Evolutionary conservation across 2,888 invertebrate genomes (phyloP), one percentile per base, ranked within the genome.

Genomic region (Parnassius orleans): DNA sequence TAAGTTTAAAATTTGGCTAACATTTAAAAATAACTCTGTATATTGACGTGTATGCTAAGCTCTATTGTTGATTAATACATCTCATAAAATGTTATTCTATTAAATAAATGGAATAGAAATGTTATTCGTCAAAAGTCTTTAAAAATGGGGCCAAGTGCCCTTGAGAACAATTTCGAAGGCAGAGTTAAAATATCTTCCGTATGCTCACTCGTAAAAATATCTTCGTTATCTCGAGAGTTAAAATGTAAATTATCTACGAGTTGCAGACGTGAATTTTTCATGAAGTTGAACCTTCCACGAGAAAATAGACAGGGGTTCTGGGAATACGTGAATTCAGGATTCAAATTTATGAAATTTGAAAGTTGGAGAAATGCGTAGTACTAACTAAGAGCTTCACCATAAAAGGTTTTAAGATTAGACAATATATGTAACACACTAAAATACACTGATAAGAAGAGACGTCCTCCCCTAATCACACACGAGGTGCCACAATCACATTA

Each of bases 181-280:
- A 15, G 33, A 41, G 41, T 59, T 15, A 59, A 53, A 46, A 46
- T 47, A 46, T 12, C 46, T 33, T 53, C 46, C 47, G 41, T 11
- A 3, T 24, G 44, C 53, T 46, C 53, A 47, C 54, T 54, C 41
- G 53, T 54, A 24, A 48, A 60, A 54, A 54, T 54, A 54, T 54
- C 53, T 46, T n/a, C 50, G 41, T 48, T 54, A 60, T 43, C 54
- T 48, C 53, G 5, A 11, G 24, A 3, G 60, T 48, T 48, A 54
- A 54, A 60, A 60, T 60, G 60, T 60, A 60, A 60, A 60, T 60
- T 50, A 42, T 3, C 10, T 42, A 43, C 15, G 60, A 53, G 48
- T 24, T 54, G 53, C 19, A 42, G 41, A 43, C 12, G n/a, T 60
- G 60, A 60, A 60, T 60, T 50, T 54, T 60, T 60, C 54, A 60